These are phyloP conservation scores for Rhinatrema bivittatum DNA, from an alignment of 2,797 vertebrate species.

Conservation along the genomic window DNA sequence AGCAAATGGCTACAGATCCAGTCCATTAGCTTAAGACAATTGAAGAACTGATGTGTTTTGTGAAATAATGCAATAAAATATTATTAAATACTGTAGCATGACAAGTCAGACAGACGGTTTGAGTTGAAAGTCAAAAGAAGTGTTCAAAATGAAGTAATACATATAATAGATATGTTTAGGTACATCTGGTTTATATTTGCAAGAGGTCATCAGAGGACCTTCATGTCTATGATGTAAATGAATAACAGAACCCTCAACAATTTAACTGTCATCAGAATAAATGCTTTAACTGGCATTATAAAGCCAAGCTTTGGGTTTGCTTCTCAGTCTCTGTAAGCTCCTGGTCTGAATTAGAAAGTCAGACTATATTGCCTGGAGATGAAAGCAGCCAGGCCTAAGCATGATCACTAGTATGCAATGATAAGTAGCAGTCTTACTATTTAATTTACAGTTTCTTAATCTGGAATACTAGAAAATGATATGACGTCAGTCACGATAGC, in stretches of 20 bases:
- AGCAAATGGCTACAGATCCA: slow-evolving; percentile 60
- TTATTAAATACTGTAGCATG: slow-evolving; percentile 59
- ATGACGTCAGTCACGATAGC: too few relatives aligned
- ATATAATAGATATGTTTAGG: slow-evolving; percentile 47
- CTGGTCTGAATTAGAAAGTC: slow-evolving; percentile 60
- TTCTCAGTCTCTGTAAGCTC: slow-evolving; percentile 54
- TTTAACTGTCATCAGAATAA: slow-evolving; percentile 84
- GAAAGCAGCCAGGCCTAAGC: slow-evolving; percentile 59
- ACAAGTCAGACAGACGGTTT: slow-evolving; percentile 56
- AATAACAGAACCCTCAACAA: slow-evolving; percentile 75
- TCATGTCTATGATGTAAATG: slow-evolving; percentile 73
- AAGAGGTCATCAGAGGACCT: slow-evolving; percentile 65
- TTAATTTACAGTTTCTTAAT: slow-evolving; percentile 25
- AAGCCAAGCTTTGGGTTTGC: slow-evolving; percentile 43
- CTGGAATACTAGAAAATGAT: slow-evolving; percentile 16
- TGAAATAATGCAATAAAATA: slow-evolving; percentile 62
- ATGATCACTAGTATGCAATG: slow-evolving; percentile 54
- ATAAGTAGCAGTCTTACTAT: slow-evolving; percentile 56
- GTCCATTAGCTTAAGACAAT: slow-evolving; percentile 56
- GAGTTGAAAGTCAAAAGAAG: slow-evolving; percentile 53
- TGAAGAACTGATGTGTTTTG: slow-evolving; percentile 53
- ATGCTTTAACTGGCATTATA: slow-evolving; percentile 55
- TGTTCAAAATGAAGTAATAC: slow-evolving; percentile 61
- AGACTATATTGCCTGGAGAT: slow-evolving; percentile 64
- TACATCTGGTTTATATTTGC: slow-evolving; percentile 85